phyloP scores from a whole-genome alignment of 2,797 vertebrate species.

The Perodicticus potto region DNA sequence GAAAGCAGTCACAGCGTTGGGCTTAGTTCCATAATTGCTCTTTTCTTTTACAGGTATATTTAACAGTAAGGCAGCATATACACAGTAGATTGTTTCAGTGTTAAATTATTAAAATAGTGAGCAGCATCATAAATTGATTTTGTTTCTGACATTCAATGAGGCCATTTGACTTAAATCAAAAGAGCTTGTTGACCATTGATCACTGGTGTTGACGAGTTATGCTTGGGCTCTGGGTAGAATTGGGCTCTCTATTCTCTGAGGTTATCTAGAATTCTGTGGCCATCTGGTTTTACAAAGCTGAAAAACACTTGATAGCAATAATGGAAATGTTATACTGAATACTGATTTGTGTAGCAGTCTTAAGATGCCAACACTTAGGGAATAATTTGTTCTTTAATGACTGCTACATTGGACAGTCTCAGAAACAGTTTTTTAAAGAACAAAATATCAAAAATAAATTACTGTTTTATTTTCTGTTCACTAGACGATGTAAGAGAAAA shows the following conservation, averaged over 20 bases:
- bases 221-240: background rate
- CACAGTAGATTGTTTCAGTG: background rate
- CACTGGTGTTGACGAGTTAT: background rate
- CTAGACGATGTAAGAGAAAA: slow-evolving; percentile 24
- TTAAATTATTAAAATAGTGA: background rate
- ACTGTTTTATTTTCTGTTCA: background rate
- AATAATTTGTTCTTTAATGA: background rate
- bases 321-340: background rate
- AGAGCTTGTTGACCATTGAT: background rate
- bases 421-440: background rate
- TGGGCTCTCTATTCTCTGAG: background rate
- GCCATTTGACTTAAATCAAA: background rate
- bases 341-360: background rate
- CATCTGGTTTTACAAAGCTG: background rate
- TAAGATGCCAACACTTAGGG: background rate
- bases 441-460: background rate
- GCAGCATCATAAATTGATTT: background rate
- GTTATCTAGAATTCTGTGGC: background rate
- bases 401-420: background rate
- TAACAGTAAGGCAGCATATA: background rate
- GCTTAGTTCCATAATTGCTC: background rate
- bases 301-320: background rate
- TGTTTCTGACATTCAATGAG: background rate
- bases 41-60: background rate
- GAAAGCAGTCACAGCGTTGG: background rate